Evolutionary conservation across 2,888 invertebrate species (phyloP).

Genomic region (Callyntrura sp.): DNA sequence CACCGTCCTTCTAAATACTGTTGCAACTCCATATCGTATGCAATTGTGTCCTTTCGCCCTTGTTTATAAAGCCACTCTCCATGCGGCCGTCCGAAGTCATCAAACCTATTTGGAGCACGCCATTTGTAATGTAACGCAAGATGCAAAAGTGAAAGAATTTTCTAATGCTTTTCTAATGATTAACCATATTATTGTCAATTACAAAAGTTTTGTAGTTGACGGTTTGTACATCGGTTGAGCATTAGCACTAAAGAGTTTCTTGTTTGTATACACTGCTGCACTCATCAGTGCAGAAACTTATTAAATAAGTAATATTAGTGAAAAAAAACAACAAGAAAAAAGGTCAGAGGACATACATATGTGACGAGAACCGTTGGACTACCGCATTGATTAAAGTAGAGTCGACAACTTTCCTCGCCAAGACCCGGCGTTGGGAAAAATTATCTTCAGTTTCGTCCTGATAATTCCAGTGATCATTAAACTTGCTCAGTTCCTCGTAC

Average conservation of each 20-base stretch:
- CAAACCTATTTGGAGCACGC: slow-evolving; percentile 15
- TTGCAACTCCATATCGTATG: slow-evolving; percentile 29
- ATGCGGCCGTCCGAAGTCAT: slow-evolving; percentile 52
- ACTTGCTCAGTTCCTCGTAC: slow-evolving; percentile 15
- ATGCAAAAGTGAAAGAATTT: too few species aligned
- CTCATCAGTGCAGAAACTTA: too few species aligned
- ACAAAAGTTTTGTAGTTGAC: too few species aligned
- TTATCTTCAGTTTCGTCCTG: background rate
- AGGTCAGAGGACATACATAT: slow-evolving; percentile 30
- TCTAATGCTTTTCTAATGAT: too few species aligned
- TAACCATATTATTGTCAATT: too few species aligned
- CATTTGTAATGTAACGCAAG: background rate
- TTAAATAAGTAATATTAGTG: too few species aligned
- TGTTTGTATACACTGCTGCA: too few species aligned
- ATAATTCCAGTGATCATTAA: background rate
- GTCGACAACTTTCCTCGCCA: slow-evolving; percentile 30
- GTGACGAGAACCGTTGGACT: slow-evolving; percentile 40
- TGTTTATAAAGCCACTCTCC: slow-evolving; percentile 14
- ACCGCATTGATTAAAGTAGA: slow-evolving; percentile 33
- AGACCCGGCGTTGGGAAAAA: background rate
- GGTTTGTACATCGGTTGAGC: too few species aligned
- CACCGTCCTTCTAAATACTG: slow-evolving; percentile 45
- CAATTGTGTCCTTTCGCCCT: background rate
- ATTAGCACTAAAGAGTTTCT: too few species aligned
- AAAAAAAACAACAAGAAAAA: background rate